These are phyloP conservation scores for Ethmia dodecea DNA, from an alignment of 2,888 invertebrate species.

Conservation along the genomic window DNA sequence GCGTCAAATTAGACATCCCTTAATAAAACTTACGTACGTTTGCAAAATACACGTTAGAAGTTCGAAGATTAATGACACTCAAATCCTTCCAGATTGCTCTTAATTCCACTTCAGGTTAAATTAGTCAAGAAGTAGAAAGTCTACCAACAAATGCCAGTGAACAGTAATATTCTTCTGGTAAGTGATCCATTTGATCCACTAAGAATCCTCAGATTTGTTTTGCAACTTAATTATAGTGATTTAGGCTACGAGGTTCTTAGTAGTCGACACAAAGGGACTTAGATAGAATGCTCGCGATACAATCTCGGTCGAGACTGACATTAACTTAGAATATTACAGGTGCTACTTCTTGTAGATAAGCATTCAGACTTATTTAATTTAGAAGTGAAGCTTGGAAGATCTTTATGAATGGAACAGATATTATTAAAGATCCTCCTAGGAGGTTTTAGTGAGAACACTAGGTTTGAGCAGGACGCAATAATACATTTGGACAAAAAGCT, in stretches of 20 bases:
- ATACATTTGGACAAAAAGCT: too few species aligned
- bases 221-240: constrained; percentile 39
- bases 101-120: too few species aligned
- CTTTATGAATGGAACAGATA: constrained; percentile 2
- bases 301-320: constrained; percentile 38
- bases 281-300: constrained; percentile 34
- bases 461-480: too few species aligned
- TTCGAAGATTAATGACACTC: too few species aligned
- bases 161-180: too few species aligned
- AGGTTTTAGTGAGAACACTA: too few species aligned
- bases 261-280: constrained; percentile 38
- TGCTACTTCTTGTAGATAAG: constrained; percentile 12
- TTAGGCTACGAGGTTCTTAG: constrained; percentile 36
- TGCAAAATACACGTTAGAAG: too few species aligned
- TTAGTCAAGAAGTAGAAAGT: too few species aligned
- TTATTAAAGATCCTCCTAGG: constrained; percentile 1
- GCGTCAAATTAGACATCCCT: too few species aligned
- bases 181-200: constrained; percentile 5
- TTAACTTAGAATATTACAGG: constrained; percentile 29
- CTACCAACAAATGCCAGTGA: too few species aligned
- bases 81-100: too few species aligned
- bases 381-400: constrained; percentile 6
- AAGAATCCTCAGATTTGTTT: constrained; percentile 32
- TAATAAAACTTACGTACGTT: too few species aligned
- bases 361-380: constrained; percentile 12